A percentile compares a stretch with the other conserved stretches of the same genome.
These are phyloP conservation scores for Cuniculus paca DNA, from an alignment of 2,797 vertebrate species.

Conservation along the genomic window DNA sequence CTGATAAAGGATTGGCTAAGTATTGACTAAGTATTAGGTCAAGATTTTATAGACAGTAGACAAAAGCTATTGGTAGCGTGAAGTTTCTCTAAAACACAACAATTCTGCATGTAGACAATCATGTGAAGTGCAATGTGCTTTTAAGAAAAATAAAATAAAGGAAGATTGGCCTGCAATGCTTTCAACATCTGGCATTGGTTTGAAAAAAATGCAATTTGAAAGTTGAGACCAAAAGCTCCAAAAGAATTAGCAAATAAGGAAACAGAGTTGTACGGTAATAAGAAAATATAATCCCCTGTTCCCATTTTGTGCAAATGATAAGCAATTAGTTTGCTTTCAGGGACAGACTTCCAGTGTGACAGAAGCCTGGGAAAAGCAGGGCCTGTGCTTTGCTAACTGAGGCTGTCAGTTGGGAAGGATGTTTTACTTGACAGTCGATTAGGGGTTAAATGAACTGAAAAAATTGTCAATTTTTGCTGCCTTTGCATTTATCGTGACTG, in stretches of 20 bases:
- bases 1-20: not conserved
- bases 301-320: slow-evolving; percentile 82
- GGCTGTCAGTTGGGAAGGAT: slow-evolving; percentile 85
- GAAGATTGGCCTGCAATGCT: not conserved
- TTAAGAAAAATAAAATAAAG: slow-evolving; percentile 67
- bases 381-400: slow-evolving; percentile 79
- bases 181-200: slow-evolving; percentile 29
- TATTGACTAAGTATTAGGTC: not conserved
- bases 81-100: not conserved
- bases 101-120: slow-evolving; percentile 5
- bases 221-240: slow-evolving; percentile 72
- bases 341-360: slow-evolving; percentile 79
- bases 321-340: slow-evolving; percentile 83
- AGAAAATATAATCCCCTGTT: slow-evolving; percentile 77
- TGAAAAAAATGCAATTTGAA: slow-evolving; percentile 72
- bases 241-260: slow-evolving; percentile 78
- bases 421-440: slow-evolving; percentile 88
- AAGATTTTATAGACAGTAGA: slow-evolving; percentile 49
- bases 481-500: slow-evolving; percentile 83
- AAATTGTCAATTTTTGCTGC: slow-evolving; percentile 86
- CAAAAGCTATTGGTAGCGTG: not conserved
- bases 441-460: slow-evolving; percentile 89
- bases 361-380: slow-evolving; percentile 72
- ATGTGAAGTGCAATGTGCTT: not conserved
- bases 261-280: slow-evolving; percentile 80